Conservation (phyloP, 92 coral and sea anemone genomes). For the Epizoanthus rinbou region DNA sequence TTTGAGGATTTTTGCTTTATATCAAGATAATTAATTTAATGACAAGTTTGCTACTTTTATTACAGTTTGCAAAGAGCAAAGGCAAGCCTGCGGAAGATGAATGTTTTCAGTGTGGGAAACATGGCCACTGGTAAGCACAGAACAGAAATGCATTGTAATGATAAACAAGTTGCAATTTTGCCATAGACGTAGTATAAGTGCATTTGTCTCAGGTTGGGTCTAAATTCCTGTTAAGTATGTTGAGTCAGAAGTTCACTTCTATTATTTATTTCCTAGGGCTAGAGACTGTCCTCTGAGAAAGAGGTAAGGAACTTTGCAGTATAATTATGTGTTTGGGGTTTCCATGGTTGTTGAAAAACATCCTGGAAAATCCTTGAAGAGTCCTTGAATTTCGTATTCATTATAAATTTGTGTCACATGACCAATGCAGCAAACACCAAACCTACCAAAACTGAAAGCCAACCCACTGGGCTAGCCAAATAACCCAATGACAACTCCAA, state of each 20-base stretch:
- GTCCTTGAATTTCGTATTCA: too few relatives aligned
- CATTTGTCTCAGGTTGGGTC: neutral
- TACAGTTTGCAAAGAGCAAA: slow-evolving; percentile 87
- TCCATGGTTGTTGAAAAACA: too few relatives aligned
- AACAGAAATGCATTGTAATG: neutral
- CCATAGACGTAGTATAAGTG: neutral
- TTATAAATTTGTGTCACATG: too few relatives aligned
- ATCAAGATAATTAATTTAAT: too few relatives aligned
- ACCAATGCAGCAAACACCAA: too few relatives aligned
- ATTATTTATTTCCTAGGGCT: slow-evolving; percentile 70
- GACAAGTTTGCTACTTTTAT: slow-evolving; percentile 3
- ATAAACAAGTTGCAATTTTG: neutral
- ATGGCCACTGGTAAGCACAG: slow-evolving; percentile 88
- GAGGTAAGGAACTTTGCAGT: slow-evolving; percentile 37
- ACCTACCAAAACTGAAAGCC: too few relatives aligned
- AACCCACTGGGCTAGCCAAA: too few relatives aligned
- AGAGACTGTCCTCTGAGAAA: slow-evolving; percentile 91
- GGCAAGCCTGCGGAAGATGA: slow-evolving; percentile 98
- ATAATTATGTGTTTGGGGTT: too few relatives aligned
- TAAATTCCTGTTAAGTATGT: neutral
- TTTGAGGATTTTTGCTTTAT: too few relatives aligned
- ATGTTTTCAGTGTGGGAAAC: slow-evolving; percentile 90
- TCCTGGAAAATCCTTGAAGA: too few relatives aligned
- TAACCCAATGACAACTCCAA: too few relatives aligned
- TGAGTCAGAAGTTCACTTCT: neutral